Base-by-base conservation (phyloP, 2,113 vertebrate species). In the Barnardius zonarius region DNA sequence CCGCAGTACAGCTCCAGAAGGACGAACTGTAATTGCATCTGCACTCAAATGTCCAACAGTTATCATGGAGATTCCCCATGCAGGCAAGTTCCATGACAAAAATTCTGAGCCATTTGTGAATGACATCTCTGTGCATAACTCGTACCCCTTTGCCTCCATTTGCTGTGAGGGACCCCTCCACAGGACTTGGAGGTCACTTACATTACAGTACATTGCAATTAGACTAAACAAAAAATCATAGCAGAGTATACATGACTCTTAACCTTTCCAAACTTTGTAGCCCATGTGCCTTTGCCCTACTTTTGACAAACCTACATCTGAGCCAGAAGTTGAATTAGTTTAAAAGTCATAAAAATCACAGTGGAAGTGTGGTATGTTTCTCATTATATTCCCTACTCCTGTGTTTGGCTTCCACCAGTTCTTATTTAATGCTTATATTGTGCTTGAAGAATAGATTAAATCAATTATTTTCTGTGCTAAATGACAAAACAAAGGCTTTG, bases 131-230 rank as follows among this genome's bases (percentile, higher is more conserved):
- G 1, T 22, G 14, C 2, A 2, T 48, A 72, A 28, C 33, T 62
- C 0, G 0, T 43, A 19, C 2, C 6, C 3, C 62, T 61, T 70
- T 48, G 23, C 17, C 17, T 76, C 30, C 7, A 3, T 24, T 13
- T 31, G 13, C 16, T 41, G 33, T 28, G 10, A 72, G 13, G 14
- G 11, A 44, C 4, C 2, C 18, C 44, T 20, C 39, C n/a, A 20
- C 0, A 0, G 46, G 15, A 59, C 27, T 75, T 68, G 1, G 0
- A 37, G 31, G 30, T 49, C 35, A 7, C 62, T 41, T 35, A 19
- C 2, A 4, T 27, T 39, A 31, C 17, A 54, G 22, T 52, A 25
- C 2, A 3, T 33, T 66, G 39, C 49, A 69, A 24, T 57, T 23
- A 69, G 11, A 44, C 7, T 28, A 39, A 93, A 62, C 0, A 18